These are phyloP conservation scores for Carettochelys insculpta DNA, from an alignment of 2,113 vertebrate species.

Conservation along the genomic window DNA sequence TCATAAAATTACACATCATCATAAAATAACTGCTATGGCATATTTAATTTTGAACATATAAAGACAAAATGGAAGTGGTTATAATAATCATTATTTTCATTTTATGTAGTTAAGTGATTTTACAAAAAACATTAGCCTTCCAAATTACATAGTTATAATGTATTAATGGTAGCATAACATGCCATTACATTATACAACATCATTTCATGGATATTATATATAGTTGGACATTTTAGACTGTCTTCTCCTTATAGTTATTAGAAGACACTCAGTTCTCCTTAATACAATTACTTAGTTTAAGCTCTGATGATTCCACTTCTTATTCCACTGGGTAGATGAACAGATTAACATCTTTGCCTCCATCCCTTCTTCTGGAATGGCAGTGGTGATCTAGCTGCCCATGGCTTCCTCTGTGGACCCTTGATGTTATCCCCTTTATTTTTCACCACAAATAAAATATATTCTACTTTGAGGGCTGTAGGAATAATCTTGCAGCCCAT, in stretches of 20 bases:
- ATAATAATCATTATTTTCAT: slow-evolving; percentile 85
- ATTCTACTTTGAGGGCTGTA: background rate
- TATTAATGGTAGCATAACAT: slow-evolving; percentile 83
- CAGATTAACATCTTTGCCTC: slow-evolving; percentile 18
- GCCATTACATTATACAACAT: slow-evolving; percentile 83
- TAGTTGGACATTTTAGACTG: slow-evolving; percentile 76
- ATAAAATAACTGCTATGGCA: slow-evolving; percentile 79
- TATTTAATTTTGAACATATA: slow-evolving; percentile 81
- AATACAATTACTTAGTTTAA: slow-evolving; percentile 72
- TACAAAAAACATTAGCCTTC: slow-evolving; percentile 81
- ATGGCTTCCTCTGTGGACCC: background rate
- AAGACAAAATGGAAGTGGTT: slow-evolving; percentile 79
- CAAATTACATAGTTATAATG: slow-evolving; percentile 82
- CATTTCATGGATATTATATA: slow-evolving; percentile 82
- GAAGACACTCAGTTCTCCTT: slow-evolving; percentile 77
- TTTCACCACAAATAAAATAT: background rate
- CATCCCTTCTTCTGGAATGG: slow-evolving; percentile 22
- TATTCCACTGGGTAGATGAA: slow-evolving; percentile 39
- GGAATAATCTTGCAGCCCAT: background rate
- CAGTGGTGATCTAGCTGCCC: background rate
- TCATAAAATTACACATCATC: slow-evolving; percentile 79
- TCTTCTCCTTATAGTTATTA: slow-evolving; percentile 78
- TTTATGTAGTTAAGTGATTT: slow-evolving; percentile 86
- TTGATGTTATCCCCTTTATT: background rate
- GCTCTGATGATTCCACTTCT: slow-evolving; percentile 67